These are phyloP conservation scores for Tyria jacobaeae DNA, from an alignment of 2,888 invertebrate species.

Conservation along the genomic window DNA sequence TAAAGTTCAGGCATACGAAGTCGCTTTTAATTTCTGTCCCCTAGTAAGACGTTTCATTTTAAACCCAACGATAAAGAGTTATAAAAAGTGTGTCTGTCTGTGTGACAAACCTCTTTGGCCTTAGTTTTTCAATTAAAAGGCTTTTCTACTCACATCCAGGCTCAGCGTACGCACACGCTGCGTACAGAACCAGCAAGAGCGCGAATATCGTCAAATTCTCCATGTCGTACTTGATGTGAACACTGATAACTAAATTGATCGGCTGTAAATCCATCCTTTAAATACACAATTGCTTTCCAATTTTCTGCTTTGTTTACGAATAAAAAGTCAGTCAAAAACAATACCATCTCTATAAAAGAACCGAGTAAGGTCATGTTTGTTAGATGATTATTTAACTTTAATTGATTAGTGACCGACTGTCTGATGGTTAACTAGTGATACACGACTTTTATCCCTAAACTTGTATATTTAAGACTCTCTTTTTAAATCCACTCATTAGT, in stretches of 20 bases:
- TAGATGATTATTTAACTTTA: constrained; percentile 14
- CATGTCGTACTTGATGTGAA: constrained; percentile 29
- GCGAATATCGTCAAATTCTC: constrained; percentile 44
- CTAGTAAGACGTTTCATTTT: no score
- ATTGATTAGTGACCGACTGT: constrained; percentile 12
- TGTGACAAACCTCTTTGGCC: no score
- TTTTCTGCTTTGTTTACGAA: constrained; percentile 29
- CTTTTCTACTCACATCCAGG: constrained; percentile 48
- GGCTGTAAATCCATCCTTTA: constrained; percentile 33
- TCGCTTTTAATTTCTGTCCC: no score
- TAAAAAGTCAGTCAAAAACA: constrained; percentile 36
- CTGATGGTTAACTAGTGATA: no score
- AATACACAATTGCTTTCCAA: constrained; percentile 44
- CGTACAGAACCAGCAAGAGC: constrained; percentile 39
- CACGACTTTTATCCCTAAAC: neutral
- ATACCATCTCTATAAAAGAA: constrained; percentile 41
- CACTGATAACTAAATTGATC: constrained; percentile 20
- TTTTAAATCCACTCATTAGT: neutral
- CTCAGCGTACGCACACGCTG: constrained; percentile 35
- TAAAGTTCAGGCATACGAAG: no score
- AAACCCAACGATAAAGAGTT: no score
- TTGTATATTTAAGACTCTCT: neutral
- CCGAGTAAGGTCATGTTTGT: constrained; percentile 11
- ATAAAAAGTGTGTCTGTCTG: no score
- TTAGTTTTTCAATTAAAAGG: neutral